These are phyloP conservation scores for Euura lappo DNA, from an alignment of 1,140 invertebrate species.

Conservation along the genomic window DNA sequence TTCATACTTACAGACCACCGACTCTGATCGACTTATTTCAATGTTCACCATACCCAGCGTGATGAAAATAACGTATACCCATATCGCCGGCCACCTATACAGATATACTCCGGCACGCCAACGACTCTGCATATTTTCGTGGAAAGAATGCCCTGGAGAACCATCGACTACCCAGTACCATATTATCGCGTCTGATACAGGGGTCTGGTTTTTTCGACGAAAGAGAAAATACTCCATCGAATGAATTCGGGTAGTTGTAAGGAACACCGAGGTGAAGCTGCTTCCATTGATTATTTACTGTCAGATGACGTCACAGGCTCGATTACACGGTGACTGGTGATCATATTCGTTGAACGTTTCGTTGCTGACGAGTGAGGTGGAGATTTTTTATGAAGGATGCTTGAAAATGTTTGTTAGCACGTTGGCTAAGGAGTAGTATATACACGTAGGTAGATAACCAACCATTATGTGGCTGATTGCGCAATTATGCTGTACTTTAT, in stretches of 20 bases:
- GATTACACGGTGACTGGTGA: too few relatives aligned
- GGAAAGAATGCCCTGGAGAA: neutral
- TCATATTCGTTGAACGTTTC: too few relatives aligned
- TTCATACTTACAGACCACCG: conserved; percentile 23
- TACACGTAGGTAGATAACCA: conserved; percentile 11
- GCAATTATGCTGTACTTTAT: conserved; percentile 12
- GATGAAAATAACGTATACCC: neutral
- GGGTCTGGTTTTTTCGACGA: too few relatives aligned
- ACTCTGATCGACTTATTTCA: conserved; percentile 11
- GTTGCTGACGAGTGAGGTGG: too few relatives aligned
- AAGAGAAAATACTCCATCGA: too few relatives aligned
- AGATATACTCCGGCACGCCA: neutral
- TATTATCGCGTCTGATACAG: too few relatives aligned
- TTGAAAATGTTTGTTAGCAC: neutral
- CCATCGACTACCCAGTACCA: neutral
- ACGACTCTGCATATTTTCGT: neutral
- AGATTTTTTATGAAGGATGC: too few relatives aligned
- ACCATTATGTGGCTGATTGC: conserved; percentile 16
- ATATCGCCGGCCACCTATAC: neutral
- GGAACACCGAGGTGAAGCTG: too few relatives aligned
- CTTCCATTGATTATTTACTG: too few relatives aligned
- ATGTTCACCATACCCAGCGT: conserved; percentile 8
- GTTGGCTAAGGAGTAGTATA: neutral
- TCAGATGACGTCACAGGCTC: too few relatives aligned
- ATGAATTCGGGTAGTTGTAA: too few relatives aligned